Evolutionary conservation across 2,113 vertebrate species (phyloP).

Genomic region (Psephotus haematonotus): DNA sequence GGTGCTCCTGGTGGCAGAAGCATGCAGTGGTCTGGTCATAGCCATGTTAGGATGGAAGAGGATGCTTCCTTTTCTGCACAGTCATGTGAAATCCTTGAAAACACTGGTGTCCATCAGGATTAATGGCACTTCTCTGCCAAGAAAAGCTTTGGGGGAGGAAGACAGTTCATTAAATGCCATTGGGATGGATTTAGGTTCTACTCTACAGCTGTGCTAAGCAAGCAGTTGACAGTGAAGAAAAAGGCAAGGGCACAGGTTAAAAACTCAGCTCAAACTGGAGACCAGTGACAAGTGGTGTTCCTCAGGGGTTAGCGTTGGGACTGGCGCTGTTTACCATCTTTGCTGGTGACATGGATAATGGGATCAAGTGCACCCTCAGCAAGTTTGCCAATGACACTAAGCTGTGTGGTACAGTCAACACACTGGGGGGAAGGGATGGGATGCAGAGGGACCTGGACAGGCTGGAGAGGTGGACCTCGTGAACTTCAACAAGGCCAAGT

Average conservation of each 20-base stretch:
- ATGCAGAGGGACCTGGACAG: neutral
- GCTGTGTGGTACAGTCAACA: neutral
- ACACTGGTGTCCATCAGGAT: neutral
- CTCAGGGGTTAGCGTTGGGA: neutral
- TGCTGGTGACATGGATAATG: neutral
- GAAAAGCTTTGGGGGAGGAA: neutral
- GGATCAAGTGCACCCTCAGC: neutral
- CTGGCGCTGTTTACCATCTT: neutral
- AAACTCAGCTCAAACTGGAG: neutral
- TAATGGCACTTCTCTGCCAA: neutral
- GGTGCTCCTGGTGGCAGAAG: neutral
- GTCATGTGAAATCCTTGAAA: neutral
- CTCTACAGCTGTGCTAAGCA: neutral
- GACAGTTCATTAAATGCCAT: neutral
- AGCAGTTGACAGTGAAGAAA: neutral
- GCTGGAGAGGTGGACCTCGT: neutral
- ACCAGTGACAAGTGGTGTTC: neutral
- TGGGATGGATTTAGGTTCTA: neutral
- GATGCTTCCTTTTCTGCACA: neutral
- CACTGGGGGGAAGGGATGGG: neutral
- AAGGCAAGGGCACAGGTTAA: neutral
- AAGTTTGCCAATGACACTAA: neutral
- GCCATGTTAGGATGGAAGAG: neutral
- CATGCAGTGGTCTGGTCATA: neutral
- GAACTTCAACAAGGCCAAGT: neutral